Percentiles rank a stretch among this genome's conserved stretches.
Conservation (phyloP, 2,888 invertebrate genomes). For the Ctena decussata region DNA sequence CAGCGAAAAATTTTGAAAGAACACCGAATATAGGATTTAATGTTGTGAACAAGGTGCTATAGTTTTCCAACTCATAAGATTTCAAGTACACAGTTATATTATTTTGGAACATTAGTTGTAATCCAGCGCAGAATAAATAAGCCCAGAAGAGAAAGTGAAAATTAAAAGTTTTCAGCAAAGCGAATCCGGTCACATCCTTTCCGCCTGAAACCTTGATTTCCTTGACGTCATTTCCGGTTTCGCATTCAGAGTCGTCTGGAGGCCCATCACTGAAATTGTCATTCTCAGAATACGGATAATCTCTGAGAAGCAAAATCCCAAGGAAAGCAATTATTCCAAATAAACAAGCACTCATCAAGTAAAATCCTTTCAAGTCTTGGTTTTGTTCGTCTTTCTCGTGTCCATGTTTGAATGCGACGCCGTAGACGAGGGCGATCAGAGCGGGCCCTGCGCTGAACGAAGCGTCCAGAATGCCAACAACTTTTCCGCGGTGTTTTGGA, state of each 20-base stretch:
- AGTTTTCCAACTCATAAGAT: constrained; percentile 71
- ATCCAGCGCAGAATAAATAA: constrained; percentile 75
- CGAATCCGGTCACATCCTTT: constrained; percentile 68
- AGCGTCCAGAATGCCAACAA: constrained; percentile 76
- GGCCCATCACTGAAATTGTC: neutral
- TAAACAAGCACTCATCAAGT: constrained; percentile 68
- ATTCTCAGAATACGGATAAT: constrained; percentile 30
- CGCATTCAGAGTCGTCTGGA: neutral
- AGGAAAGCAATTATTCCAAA: constrained; percentile 70
- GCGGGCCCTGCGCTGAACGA: constrained; percentile 79
- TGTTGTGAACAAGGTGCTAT: constrained; percentile 75
- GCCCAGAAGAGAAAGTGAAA: constrained; percentile 79
- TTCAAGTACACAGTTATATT: constrained; percentile 78
- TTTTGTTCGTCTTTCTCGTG: constrained; percentile 73
- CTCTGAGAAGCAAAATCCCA: constrained; percentile 65
- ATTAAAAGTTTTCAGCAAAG: constrained; percentile 69
- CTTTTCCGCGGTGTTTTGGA: constrained; percentile 75
- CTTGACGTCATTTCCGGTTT: constrained; percentile 19
- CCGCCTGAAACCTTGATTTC: constrained; percentile 20
- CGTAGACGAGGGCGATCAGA: constrained; percentile 73
- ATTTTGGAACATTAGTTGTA: constrained; percentile 77
- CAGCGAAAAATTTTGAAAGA: constrained; percentile 73
- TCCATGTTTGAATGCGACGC: constrained; percentile 66
- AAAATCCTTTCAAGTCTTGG: constrained; percentile 77
- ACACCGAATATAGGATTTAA: constrained; percentile 74